Percentiles rank a stretch among this genome's conserved stretches.
Evolutionary conservation across 2,888 invertebrate species (phyloP).

Genomic region (Sarcophaga subvicina): DNA sequence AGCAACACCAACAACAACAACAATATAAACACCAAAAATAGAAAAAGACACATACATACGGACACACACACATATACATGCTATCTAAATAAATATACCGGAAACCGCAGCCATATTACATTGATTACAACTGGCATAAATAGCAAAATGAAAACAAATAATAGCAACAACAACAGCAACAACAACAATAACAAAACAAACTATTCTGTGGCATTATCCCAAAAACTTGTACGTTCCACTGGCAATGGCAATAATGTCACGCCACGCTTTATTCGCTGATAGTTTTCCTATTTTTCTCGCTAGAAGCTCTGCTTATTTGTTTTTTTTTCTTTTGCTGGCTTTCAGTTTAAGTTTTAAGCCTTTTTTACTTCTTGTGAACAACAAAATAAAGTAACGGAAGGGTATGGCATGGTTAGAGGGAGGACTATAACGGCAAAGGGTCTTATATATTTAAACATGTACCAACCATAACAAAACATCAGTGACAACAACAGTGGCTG

Average conservation of each 20-base stretch:
- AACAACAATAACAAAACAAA: not conserved
- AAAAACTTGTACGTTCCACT: slow-evolving; percentile 13
- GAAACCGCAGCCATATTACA: slow-evolving; percentile 68
- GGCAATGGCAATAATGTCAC: slow-evolving; percentile 8
- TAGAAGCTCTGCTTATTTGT: slow-evolving; percentile 9
- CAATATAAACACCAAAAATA: not conserved
- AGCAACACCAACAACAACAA: not conserved
- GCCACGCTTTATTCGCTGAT: slow-evolving; percentile 18
- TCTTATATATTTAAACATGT: not conserved
- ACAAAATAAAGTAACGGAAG: not conserved
- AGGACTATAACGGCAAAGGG: not conserved
- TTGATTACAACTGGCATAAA: slow-evolving; percentile 65
- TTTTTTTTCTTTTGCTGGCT: not conserved
- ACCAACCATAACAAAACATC: not conserved
- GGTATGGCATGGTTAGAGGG: not conserved
- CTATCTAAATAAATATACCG: slow-evolving; percentile 55
- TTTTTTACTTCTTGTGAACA: not conserved
- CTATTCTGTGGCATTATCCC: slow-evolving; percentile 3
- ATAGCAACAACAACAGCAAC: slow-evolving; percentile 4
- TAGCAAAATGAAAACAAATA: slow-evolving; percentile 56
- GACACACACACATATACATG: not conserved
- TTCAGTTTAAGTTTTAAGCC: not conserved
- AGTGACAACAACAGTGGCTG: not conserved
- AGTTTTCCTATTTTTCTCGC: not conserved
- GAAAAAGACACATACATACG: not conserved